Conservation (phyloP, 2,888 invertebrate genomes). For the Lasioglossum morio region DNA sequence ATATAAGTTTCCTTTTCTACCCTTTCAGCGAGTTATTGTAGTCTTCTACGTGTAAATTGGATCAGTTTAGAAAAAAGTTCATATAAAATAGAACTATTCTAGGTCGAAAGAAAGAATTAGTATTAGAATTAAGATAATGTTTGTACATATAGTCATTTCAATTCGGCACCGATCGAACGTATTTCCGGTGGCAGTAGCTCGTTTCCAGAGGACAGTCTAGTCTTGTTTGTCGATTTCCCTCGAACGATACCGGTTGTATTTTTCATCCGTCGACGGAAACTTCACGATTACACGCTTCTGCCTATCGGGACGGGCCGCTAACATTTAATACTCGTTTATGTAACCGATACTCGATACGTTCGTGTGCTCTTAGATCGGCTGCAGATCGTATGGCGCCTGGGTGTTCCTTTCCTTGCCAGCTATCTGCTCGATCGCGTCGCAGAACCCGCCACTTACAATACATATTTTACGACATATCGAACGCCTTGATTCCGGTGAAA, state of each 20-base stretch:
- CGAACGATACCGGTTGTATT: background rate
- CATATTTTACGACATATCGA: background rate
- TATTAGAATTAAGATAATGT: too few species aligned
- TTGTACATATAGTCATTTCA: background rate
- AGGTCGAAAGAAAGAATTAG: too few species aligned
- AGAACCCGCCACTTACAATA: background rate
- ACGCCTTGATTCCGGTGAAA: background rate
- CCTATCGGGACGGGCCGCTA: slow-evolving; percentile 9
- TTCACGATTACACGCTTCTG: slow-evolving; percentile 4
- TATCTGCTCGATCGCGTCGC: slow-evolving; percentile 32
- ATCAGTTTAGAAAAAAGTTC: too few species aligned
- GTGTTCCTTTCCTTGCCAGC: slow-evolving; percentile 35
- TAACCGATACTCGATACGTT: slow-evolving; percentile 59
- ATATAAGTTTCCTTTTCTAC: too few species aligned
- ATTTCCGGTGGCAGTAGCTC: background rate
- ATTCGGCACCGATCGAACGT: background rate
- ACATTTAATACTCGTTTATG: slow-evolving; percentile 59
- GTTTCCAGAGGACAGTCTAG: background rate
- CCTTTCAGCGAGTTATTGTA: too few species aligned
- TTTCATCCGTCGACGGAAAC: background rate
- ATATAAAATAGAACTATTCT: too few species aligned
- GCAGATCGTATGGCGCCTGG: slow-evolving; percentile 36
- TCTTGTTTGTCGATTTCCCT: background rate
- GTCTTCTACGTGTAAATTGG: too few species aligned
- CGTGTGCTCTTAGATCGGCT: background rate